phyloP scores from a whole-genome alignment of 2,113 vertebrate species.

The Stictonetta naevosa region DNA sequence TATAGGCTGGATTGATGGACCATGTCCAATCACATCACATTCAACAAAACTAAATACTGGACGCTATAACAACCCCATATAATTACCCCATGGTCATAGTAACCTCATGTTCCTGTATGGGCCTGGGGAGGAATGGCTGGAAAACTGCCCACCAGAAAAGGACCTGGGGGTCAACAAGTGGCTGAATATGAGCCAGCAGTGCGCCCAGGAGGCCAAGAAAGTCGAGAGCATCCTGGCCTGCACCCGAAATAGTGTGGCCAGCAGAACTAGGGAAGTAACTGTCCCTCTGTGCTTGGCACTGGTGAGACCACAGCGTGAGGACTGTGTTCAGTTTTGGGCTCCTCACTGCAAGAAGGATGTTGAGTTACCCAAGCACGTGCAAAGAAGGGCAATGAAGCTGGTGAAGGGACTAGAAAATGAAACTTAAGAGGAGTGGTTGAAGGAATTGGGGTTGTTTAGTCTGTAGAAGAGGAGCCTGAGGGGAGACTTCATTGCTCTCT shows the following conservation, averaged over 20 bases:
- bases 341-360: neutral
- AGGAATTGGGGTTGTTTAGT: neutral
- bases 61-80: no score
- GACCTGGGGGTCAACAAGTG: neutral
- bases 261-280: neutral
- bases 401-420: neutral
- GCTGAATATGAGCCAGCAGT: neutral
- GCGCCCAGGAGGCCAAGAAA: neutral
- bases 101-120: no score
- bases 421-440: neutral
- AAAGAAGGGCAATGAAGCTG: neutral
- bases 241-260: neutral
- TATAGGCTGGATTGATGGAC: no score
- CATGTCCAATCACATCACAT: no score
- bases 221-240: no score
- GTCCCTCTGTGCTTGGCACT: neutral
- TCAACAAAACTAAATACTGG: no score
- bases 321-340: neutral
- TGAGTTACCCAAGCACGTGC: neutral
- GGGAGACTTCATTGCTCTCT: neutral
- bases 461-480: neutral
- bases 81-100: no score
- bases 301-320: neutral
- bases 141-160: no score
- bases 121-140: no score